Evolutionary conservation across 1,140 invertebrate genomes (phyloP), one percentile per base, ranked within the genome.

Genomic region (Stegodyphus dumicola): DNA sequence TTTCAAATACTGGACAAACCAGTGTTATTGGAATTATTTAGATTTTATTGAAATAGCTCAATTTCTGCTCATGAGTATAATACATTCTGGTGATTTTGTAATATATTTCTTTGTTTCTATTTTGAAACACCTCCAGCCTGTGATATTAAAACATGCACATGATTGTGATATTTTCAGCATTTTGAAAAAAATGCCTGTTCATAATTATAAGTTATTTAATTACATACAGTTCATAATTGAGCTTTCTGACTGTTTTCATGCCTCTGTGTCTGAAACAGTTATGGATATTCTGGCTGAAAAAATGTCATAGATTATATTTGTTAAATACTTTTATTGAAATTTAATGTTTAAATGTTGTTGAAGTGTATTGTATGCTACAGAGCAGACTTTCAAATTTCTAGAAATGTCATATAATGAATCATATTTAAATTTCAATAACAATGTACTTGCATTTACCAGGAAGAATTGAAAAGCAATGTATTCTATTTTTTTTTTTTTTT

Each of bases 21-120:
- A 86, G 10, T 80, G 85, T 17, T 86, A 75, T 56, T 86, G 85
- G 85, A 86, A 86, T 76, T 86, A 86, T 13, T 64, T 86, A 49
- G 71, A 86, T 67, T 86, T 79, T 54, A 6, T 9, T 5, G 85
- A 86, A 52, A 69, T 86, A 48, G 65, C 73, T 4, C 60, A 75
- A 6, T 86, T 79, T 49, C 18, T 86, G 6, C 71, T 79, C 15
- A 48, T 86, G 5, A 75, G 17, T 80, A 18, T 86, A n/a, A 6
- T 80, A 5, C 75, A 54, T 18, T 69, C 64, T 33, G 71, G 70
- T 13, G 60, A 74, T n/a, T 86, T 67, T 86, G 51, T 71, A 51
- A 13, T 86, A 6, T 86, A 86, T 49, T 80, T 77, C 17, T 79
- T 80, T 80, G 70, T 53, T 6, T 67, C 85, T 3, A 48, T 86